Evolutionary conservation across 2,797 vertebrate species (phyloP).

Genomic region (Meriones psammophilus): DNA sequence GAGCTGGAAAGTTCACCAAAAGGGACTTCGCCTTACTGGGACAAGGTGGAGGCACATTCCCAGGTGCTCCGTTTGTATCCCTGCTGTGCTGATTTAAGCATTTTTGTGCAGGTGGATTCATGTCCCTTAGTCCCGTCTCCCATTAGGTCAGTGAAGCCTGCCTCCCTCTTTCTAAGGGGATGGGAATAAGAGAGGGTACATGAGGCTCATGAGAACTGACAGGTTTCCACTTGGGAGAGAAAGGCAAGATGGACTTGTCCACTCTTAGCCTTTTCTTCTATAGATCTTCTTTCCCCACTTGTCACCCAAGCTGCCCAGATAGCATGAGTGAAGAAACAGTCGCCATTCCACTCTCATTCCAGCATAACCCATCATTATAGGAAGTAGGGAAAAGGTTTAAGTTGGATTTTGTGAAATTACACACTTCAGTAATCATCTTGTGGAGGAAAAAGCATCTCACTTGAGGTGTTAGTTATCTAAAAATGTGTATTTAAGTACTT

Average conservation of each 20-base stretch:
- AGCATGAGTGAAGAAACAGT: constrained; percentile 35
- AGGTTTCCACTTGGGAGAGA: constrained; percentile 60
- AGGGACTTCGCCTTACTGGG: constrained; percentile 81
- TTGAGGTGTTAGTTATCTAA: constrained; percentile 71
- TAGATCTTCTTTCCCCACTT: not conserved
- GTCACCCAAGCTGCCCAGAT: constrained; percentile 25
- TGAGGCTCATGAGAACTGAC: constrained; percentile 80
- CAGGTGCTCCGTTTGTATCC: constrained; percentile 64
- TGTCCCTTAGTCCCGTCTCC: not conserved
- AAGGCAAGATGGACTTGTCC: constrained; percentile 21
- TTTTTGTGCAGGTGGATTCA: not conserved
- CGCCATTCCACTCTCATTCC: not conserved
- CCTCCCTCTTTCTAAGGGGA: not conserved
- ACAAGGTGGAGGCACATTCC: constrained; percentile 71
- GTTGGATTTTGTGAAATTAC: constrained; percentile 75
- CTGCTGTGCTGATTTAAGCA: not conserved
- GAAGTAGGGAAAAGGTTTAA: constrained; percentile 24
- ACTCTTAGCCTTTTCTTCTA: not conserved
- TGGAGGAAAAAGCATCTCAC: constrained; percentile 14
- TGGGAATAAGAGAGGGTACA: not conserved
- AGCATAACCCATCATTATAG: not conserved
- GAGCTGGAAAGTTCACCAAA: constrained; percentile 80
- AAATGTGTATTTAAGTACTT: constrained; percentile 84
- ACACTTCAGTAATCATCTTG: constrained; percentile 76
- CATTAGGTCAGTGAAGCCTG: not conserved